Evolutionary conservation across 2,113 vertebrate species (phyloP).

Genomic region (Xenopus tropicalis): DNA sequence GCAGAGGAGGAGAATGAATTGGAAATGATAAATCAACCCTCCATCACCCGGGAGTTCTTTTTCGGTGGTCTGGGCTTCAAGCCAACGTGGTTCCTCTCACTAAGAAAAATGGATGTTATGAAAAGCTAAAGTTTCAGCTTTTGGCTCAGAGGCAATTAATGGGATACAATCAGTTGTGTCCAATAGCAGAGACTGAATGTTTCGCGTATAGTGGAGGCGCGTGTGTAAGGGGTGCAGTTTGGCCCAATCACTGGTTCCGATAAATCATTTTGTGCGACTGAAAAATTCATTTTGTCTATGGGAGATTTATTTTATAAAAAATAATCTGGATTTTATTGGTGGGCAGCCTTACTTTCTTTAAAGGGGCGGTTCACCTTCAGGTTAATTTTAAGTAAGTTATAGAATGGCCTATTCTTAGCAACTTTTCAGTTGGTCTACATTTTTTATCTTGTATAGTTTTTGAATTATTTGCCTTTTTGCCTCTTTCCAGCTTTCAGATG

Average conservation of each 20-base stretch:
- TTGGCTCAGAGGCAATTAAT: neutral
- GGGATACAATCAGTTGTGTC: neutral
- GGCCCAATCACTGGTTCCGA: neutral
- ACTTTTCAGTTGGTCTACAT: no score
- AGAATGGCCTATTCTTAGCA: no score
- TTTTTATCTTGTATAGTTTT: no score
- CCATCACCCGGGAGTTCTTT: conserved; percentile 21
- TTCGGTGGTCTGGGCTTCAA: conserved; percentile 49
- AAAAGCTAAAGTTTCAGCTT: conserved; percentile 47
- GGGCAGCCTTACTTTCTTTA: no score
- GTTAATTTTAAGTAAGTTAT: no score
- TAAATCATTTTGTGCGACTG: neutral
- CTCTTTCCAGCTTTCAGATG: no score
- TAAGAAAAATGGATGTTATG: conserved; percentile 51
- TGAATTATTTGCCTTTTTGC: no score
- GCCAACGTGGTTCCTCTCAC: conserved; percentile 45
- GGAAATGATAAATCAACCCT: conserved; percentile 25
- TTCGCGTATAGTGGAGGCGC: neutral
- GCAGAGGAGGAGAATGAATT: conserved; percentile 6
- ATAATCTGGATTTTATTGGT: no score
- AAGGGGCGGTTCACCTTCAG: no score
- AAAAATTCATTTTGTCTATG: neutral
- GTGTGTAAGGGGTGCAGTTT: neutral
- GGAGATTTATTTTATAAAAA: neutral
- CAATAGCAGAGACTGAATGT: neutral